phyloP scores from a whole-genome alignment of 2,888 invertebrate species.

The Cerceris rybyensis region DNA sequence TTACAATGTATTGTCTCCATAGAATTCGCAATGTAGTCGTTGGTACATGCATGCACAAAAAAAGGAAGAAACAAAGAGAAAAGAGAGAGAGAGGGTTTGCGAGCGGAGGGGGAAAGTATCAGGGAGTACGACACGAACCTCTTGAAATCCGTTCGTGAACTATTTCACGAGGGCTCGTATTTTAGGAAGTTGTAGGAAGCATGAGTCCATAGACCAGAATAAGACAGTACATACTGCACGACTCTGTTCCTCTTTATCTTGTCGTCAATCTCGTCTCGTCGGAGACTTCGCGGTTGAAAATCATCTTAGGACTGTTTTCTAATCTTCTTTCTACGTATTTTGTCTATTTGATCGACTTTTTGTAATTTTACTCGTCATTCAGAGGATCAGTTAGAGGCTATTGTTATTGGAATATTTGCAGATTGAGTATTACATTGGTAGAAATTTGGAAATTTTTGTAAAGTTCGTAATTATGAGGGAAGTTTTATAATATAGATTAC shows the following conservation, averaged over 20 bases:
- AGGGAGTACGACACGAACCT: slow-evolving; percentile 57
- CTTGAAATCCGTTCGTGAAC: slow-evolving; percentile 66
- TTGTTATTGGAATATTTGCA: too few relatives aligned
- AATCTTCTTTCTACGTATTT: not conserved
- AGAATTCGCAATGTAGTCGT: slow-evolving; percentile 6
- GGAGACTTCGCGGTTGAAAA: slow-evolving; percentile 11
- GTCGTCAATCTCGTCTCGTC: slow-evolving; percentile 40
- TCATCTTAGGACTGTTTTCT: not conserved
- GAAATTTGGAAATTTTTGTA: too few relatives aligned
- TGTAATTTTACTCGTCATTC: not conserved
- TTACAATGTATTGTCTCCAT: slow-evolving; percentile 59
- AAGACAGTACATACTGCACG: slow-evolving; percentile 65
- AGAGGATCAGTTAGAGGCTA: too few relatives aligned
- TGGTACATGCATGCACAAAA: slow-evolving; percentile 17
- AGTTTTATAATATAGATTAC: too few relatives aligned
- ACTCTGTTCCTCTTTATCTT: slow-evolving; percentile 59
- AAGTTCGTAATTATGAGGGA: too few relatives aligned
- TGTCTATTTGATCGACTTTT: not conserved
- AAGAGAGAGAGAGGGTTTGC: slow-evolving; percentile 35
- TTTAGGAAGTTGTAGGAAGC: slow-evolving; percentile 77
- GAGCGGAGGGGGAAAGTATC: slow-evolving; percentile 18
- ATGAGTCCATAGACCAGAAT: slow-evolving; percentile 72
- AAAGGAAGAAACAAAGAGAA: slow-evolving; percentile 42
- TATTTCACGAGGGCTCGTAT: slow-evolving; percentile 75
- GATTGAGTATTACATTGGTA: too few relatives aligned